Evolutionary conservation across 2,797 vertebrate species (phyloP).

Genomic region (Gambusia yucatana): DNA sequence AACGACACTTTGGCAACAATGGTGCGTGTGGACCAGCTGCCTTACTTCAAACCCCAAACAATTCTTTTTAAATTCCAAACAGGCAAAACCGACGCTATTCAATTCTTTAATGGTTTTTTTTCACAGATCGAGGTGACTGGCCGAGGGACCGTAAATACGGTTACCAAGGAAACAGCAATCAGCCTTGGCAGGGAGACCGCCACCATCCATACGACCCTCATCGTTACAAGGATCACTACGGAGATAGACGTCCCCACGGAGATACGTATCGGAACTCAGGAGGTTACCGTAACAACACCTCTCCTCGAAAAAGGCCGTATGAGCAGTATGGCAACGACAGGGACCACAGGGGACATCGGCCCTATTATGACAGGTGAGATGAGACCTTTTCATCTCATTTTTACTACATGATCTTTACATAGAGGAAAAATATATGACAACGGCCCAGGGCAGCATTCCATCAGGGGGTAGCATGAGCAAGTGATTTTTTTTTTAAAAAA

Average conservation of each 20-base stretch:
- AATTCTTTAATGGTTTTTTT: background rate
- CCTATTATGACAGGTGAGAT: conserved; percentile 94
- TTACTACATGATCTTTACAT: background rate
- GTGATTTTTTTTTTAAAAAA: too few species aligned
- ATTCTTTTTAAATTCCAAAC: background rate
- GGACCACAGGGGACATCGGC: conserved; percentile 91
- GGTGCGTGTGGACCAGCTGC: conserved; percentile 52
- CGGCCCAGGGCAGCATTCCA: background rate
- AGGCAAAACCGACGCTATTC: background rate
- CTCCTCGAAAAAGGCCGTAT: conserved; percentile 91
- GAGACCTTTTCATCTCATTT: background rate
- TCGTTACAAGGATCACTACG: conserved; percentile 96
- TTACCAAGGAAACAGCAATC: conserved; percentile 89
- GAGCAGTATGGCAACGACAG: conserved; percentile 94
- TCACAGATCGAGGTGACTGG: conserved; percentile 96
- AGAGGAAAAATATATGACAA: background rate
- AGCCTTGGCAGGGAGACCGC: conserved; percentile 92
- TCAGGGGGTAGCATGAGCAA: background rate
- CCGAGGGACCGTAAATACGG: conserved; percentile 94
- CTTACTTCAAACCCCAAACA: background rate
- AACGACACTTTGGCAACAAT: conserved; percentile 91
- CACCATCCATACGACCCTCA: conserved; percentile 92
- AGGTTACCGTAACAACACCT: conserved; percentile 88
- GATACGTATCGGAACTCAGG: conserved; percentile 91
- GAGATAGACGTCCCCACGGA: conserved; percentile 87